A percentile compares a stretch with the other conserved stretches of the same genome.
Evolutionary conservation across 2,797 vertebrate species (phyloP).

Genomic region (Anas bernieri): DNA sequence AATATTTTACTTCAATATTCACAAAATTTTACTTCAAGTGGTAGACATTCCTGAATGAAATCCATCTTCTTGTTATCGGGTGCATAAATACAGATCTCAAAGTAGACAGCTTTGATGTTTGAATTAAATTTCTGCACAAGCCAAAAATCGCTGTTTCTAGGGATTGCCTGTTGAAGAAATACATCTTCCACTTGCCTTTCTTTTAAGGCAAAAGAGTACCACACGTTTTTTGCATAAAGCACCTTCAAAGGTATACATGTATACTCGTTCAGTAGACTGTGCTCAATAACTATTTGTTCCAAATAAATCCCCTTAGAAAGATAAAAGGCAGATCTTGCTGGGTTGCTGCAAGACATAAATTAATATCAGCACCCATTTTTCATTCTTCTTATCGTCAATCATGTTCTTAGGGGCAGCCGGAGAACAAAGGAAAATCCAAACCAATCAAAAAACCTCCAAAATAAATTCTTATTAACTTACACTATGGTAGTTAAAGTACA

Average conservation of each 20-base stretch:
- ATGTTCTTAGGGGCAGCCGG: neutral
- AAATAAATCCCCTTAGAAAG: conserved; percentile 27
- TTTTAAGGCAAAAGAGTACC: neutral
- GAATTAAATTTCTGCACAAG: neutral
- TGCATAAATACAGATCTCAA: neutral
- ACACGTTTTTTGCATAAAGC: neutral
- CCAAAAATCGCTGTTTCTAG: neutral
- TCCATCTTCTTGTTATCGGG: neutral
- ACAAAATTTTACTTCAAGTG: neutral
- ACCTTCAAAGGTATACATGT: neutral
- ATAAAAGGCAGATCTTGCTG: conserved; percentile 17
- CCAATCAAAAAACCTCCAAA: neutral
- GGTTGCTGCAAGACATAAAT: conserved; percentile 29
- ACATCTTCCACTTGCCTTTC: neutral
- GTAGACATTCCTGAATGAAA: neutral
- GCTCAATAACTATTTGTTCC: neutral
- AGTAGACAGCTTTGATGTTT: neutral
- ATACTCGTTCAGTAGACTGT: no score
- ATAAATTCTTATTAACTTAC: neutral
- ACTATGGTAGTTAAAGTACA: neutral
- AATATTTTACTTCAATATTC: neutral
- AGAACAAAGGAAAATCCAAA: conserved; percentile 17
- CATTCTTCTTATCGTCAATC: neutral
- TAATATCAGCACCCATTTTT: conserved; percentile 9
- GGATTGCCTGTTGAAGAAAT: neutral